Evolutionary conservation across 2,888 invertebrate species (phyloP).

Genomic region (Sceliomorpha sp.): DNA sequence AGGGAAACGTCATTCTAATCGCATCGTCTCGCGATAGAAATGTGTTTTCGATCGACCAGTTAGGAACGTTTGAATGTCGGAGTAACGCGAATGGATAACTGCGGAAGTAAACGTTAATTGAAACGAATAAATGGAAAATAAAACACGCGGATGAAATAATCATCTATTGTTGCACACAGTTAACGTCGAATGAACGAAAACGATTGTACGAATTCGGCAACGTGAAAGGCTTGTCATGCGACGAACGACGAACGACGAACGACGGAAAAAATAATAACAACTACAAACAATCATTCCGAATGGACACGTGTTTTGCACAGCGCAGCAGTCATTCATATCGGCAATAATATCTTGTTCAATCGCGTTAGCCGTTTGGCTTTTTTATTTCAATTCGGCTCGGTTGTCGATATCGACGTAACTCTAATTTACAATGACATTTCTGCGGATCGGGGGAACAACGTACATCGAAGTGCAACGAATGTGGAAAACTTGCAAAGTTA

Average conservation of each 20-base stretch:
- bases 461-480: conserved; percentile 13
- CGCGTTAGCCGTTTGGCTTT: conserved; percentile 26
- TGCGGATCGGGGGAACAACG: conserved; percentile 11
- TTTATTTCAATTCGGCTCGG: conserved; percentile 21
- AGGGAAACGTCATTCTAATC: too few species aligned
- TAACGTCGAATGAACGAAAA: too few species aligned
- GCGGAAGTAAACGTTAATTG: background rate
- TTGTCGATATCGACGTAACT: conserved; percentile 16
- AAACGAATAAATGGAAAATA: background rate
- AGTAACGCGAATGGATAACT: conserved; percentile 1
- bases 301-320: conserved; percentile 9
- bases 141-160: too few species aligned
- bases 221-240: too few species aligned
- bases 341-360: conserved; percentile 37
- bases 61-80: too few species aligned
- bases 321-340: conserved; percentile 4
- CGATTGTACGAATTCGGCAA: too few species aligned
- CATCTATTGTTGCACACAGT: too few species aligned
- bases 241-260: background rate
- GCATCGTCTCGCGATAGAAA: too few species aligned
- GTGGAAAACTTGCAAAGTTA: conserved; percentile 19
- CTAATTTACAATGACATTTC: conserved; percentile 17
- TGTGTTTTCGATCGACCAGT: too few species aligned
- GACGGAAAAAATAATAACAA: conserved; percentile 18
- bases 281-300: conserved; percentile 14